Evolutionary conservation across 2,797 vertebrate genomes (phyloP), one percentile per base, ranked within the genome.

Genomic region (Hydrophis major): DNA sequence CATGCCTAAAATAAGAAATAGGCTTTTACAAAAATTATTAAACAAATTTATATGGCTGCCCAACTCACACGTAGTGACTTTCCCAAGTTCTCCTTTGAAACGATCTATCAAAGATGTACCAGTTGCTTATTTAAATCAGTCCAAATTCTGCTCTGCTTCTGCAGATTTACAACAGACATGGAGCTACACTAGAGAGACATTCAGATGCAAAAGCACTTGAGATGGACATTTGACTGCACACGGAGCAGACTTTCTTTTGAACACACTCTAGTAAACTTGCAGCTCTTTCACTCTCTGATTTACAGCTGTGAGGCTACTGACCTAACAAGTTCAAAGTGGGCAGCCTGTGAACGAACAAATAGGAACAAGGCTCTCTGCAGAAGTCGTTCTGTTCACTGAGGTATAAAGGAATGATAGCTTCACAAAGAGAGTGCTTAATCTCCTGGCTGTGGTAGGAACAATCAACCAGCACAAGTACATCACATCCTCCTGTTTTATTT

Each of bases 351-450:
- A 74, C 63, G 60, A 74, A 63, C 32, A 22, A 50, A 90, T n/a
- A 57, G 37, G 57, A 37, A 10, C 32, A 90, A 3, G 59, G 16
- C 94, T 8, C 0, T 92, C 94, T 90, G 83, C 3, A 89, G 42
- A 47, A 61, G 25, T 63, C 28, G 69, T 90, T 86, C 91, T 90
- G 90, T 6, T 50, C 37, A 69, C 89, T 90, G 88, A 47, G 88
- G 89, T 92, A 61, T 4, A 25, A 78, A 88, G 42, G 66, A 32
- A 95, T 91, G 93, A 59, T 92, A 66, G 94, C 86, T 10, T 90
- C 56, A 13, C 90, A 56, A 37, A 87, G 25, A 93, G 83, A 86
- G 4, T 42, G 28, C 11, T 92, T 50, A 57, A 90, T 88, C 59
- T 89, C 37, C 8, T 90, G 61, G 83, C 20, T 69, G 12, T 93